Evolutionary conservation across 2,113 vertebrate genomes (phyloP), one percentile per base, ranked within the genome.

Genomic region (Meleagris gallopavo): DNA sequence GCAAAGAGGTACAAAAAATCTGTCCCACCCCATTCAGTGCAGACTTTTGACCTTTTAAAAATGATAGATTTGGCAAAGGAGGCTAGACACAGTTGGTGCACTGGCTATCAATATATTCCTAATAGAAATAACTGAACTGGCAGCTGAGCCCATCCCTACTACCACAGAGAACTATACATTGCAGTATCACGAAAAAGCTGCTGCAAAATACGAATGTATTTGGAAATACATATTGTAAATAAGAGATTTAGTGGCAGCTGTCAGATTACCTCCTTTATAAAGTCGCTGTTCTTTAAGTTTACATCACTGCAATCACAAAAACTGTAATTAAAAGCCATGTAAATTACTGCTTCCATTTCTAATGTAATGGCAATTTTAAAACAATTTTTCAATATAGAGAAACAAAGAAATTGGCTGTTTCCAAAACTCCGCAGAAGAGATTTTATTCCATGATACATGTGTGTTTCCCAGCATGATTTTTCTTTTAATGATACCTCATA

Each of bases 341-440:
- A 96, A 94, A 95, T 93, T 86, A 91, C 87, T 90, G 85, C 88
- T 95, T 95, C 77, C 79, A 61, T 90, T 91, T 90, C 85, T 88
- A 93, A 83, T 66, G 83, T 64, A 91, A 65, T 67, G 71, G 71
- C n/a, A 87, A 73, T 92, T 95, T 91, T 54, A 90, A 88, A 97
- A 89, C 82, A 95, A 96, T 91, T 52, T 46, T 80, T 93, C 74
- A 88, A 90, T 81, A 84, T 18, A n/a, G 43, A 89, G 41, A 48
- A 93, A 78, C 84, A 78, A 85, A 88, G 45, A 91, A 89, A 93
- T 24, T 43, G 67, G 19, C 65, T 92, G 34, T 58, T 93, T 83
- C 82, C 65, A 83, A 87, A 95, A 65, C 34, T 1, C 4, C 5
- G 29, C 34, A 89, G 73, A 89, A 88, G 78, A 93, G 72, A 83